A percentile compares a stretch with the other conserved stretches of the same genome.
These are phyloP conservation scores for Vandiemenella viatica DNA, from an alignment of 2,888 invertebrate species.

Conservation along the genomic window DNA sequence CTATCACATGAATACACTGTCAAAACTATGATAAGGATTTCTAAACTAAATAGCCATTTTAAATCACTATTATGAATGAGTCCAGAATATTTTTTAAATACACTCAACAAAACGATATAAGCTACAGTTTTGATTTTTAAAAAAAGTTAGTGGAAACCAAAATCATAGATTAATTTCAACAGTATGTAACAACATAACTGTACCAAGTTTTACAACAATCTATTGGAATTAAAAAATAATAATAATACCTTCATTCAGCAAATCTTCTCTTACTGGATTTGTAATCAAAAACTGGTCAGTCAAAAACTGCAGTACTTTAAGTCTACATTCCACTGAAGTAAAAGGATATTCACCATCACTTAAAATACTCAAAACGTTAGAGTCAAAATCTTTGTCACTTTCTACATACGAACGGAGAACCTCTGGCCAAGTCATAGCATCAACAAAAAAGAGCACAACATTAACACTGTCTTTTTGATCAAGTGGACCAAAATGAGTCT, in stretches of 20 bases:
- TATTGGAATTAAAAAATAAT: too few relatives aligned
- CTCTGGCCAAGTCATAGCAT: conserved; percentile 94
- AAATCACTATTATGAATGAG: too few relatives aligned
- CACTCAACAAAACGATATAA: too few relatives aligned
- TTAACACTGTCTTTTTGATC: conserved; percentile 97
- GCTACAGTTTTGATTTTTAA: too few relatives aligned
- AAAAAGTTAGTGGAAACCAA: too few relatives aligned
- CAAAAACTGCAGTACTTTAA: conserved; percentile 74
- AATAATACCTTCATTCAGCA: conserved; percentile 79
- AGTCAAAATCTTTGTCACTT: conserved; percentile 71
- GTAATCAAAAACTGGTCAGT: conserved; percentile 90
- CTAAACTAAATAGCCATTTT: too few relatives aligned
- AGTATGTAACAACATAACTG: too few relatives aligned
- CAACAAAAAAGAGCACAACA: conserved; percentile 80
- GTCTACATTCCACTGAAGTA: conserved; percentile 56
- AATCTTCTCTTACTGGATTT: conserved; percentile 82
- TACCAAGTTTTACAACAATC: too few relatives aligned
- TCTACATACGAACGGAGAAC: conserved; percentile 77
- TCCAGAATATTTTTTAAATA: too few relatives aligned
- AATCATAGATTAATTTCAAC: too few relatives aligned
- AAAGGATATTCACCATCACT: conserved; percentile 78
- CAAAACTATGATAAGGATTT: too few relatives aligned
- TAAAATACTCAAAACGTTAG: conserved; percentile 51
- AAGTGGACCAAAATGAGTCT: conserved; percentile 86
- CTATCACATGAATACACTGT: too few relatives aligned